A percentile compares a stretch with the other conserved stretches of the same genome.
Conservation (phyloP, 2,888 invertebrate genomes). For the Blastobasis lacticolella region DNA sequence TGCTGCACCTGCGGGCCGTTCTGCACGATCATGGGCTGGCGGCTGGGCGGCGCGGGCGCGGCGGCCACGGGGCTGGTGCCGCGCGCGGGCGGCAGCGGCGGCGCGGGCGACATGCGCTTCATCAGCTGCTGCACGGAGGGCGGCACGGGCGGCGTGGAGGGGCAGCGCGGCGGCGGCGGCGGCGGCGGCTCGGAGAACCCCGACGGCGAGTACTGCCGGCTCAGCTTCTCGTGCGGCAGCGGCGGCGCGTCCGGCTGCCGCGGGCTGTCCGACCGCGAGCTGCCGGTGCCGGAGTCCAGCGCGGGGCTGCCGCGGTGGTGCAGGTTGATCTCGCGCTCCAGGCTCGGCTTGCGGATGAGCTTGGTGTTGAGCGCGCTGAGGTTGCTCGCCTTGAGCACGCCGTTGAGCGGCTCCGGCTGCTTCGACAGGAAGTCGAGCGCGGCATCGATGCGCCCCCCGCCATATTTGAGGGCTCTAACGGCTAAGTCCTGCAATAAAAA, state of each 20-base stretch:
- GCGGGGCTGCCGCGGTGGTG: conserved; percentile 90
- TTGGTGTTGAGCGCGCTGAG: conserved; percentile 79
- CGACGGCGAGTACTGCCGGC: conserved; percentile 82
- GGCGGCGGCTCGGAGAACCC: conserved; percentile 79
- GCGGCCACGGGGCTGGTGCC: conserved; percentile 85
- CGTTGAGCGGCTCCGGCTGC: conserved; percentile 73
- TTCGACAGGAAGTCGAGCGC: conserved; percentile 80
- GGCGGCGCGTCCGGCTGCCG: conserved; percentile 76
- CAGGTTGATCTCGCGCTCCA: conserved; percentile 85
- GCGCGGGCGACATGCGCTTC: conserved; percentile 78
- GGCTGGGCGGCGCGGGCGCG: conserved; percentile 66
- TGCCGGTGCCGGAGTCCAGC: conserved; percentile 90
- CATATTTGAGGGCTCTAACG: conserved; percentile 79
- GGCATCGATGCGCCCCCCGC: conserved; percentile 80
- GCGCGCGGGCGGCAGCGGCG: conserved; percentile 76
- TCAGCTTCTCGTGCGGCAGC: conserved; percentile 78
- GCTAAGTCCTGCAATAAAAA: conserved; percentile 76
- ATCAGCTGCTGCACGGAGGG: conserved; percentile 74
- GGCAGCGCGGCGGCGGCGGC: conserved; percentile 83
- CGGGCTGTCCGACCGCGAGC: conserved; percentile 92
- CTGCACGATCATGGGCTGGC: conserved; percentile 87
- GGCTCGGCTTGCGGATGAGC: conserved; percentile 89
- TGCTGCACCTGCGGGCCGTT: conserved; percentile 88
- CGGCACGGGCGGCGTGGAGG: conserved; percentile 80
- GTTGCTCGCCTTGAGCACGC: conserved; percentile 68